These are phyloP conservation scores for Regulus satrapa DNA, from an alignment of 2,113 vertebrate genomes.

Conservation along the genomic window DNA sequence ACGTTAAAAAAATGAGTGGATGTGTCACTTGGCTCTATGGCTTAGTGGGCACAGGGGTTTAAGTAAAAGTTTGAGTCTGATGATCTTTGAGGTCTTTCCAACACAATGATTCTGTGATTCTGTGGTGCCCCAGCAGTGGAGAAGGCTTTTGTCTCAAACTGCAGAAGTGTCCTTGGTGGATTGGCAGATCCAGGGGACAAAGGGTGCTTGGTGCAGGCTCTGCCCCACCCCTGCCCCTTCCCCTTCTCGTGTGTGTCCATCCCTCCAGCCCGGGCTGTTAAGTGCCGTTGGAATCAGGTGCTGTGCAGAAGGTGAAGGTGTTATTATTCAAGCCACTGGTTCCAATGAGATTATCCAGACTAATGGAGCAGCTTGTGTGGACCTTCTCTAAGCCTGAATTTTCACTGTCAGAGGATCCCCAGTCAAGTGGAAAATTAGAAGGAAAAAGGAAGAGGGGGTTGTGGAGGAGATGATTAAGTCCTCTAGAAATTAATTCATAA, in stretches of 20 bases:
- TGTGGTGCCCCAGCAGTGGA: not conserved
- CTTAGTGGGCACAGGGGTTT: not conserved
- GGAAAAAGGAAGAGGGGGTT: conserved; percentile 52
- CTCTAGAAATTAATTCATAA: conserved; percentile 76
- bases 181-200: not conserved
- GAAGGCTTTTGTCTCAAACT: not conserved
- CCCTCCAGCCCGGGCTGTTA: not conserved
- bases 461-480: conserved; percentile 67
- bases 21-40: not conserved
- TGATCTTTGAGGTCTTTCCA: not conserved
- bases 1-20: not conserved
- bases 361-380: conserved; percentile 70
- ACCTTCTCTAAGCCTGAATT: conserved; percentile 75
- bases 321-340: conserved; percentile 91
- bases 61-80: not conserved
- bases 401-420: conserved; percentile 73
- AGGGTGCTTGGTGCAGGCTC: not conserved
- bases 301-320: conserved; percentile 69
- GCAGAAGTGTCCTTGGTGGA: not conserved
- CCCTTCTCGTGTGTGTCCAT: not conserved
- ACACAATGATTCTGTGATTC: not conserved
- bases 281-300: conserved; percentile 7
- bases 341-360: conserved; percentile 85
- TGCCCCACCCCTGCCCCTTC: not conserved
- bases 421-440: conserved; percentile 86